Percentiles rank a stretch among this genome's conserved stretches.
Conservation (phyloP, 2,888 invertebrate genomes). For the Ephialtes manifestator region DNA sequence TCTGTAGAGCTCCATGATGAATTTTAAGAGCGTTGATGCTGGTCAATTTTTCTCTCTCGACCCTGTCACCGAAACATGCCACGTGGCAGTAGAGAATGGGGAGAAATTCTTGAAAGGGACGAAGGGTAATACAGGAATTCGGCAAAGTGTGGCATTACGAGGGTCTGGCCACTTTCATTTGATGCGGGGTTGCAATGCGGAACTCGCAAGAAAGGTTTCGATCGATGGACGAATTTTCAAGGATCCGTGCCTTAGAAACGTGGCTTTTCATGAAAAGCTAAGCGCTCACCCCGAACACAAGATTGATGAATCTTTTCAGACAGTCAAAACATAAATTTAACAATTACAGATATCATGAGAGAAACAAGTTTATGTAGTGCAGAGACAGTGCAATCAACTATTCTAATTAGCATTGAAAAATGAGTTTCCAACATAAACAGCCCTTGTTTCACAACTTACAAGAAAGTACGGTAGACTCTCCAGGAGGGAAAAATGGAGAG, state of each 20-base stretch:
- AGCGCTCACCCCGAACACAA: background rate
- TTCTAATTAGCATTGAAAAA: constrained; percentile 21
- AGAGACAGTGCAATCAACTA: background rate
- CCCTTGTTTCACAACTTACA: constrained; percentile 10
- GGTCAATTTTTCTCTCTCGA: background rate
- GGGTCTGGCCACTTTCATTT: constrained; percentile 44
- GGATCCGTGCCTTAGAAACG: constrained; percentile 18
- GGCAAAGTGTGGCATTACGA: constrained; percentile 30
- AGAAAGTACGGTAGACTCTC: background rate
- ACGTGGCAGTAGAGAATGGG: background rate
- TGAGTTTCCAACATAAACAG: background rate
- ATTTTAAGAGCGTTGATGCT: background rate
- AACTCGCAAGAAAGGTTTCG: constrained; percentile 22
- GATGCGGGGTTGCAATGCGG: constrained; percentile 18
- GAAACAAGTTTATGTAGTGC: constrained; percentile 1
- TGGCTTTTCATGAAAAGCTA: constrained; percentile 20
- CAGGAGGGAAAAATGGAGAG: background rate
- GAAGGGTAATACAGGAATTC: constrained; percentile 29
- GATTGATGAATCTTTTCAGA: constrained; percentile 35
- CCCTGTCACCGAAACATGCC: background rate
- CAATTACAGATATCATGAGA: constrained; percentile 10
- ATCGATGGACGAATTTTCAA: constrained; percentile 13
- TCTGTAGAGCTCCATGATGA: background rate
- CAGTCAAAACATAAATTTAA: background rate
- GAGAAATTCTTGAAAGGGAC: constrained; percentile 8